Evolutionary conservation across 2,113 vertebrate species (phyloP).

Genomic region (Plecotus auritus): DNA sequence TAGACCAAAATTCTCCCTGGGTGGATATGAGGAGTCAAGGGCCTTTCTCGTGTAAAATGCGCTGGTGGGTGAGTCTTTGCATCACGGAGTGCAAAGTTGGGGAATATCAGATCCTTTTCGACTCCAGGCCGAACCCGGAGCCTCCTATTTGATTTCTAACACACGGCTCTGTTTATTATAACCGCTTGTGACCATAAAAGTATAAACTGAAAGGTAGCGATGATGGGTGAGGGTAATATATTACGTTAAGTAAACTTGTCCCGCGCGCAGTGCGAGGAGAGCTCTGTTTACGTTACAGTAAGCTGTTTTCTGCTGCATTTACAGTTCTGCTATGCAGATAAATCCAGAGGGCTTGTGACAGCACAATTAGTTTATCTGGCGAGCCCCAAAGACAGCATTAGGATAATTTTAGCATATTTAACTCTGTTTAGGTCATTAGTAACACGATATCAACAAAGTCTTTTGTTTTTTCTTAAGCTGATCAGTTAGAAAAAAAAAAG

Average conservation of each 20-base stretch:
- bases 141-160: conserved; percentile 75
- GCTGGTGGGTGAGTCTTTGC: background rate
- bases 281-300: conserved; percentile 80
- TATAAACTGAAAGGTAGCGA: conserved; percentile 83
- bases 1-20: background rate
- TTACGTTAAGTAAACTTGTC: conserved; percentile 83
- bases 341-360: conserved; percentile 71
- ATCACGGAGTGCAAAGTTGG: background rate
- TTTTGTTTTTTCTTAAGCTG: background rate
- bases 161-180: conserved; percentile 78
- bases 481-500: conserved; percentile 38
- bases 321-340: conserved; percentile 78
- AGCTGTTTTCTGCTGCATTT: conserved; percentile 81
- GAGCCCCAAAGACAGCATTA: conserved; percentile 49
- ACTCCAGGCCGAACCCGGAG: conserved; percentile 27
- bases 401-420: conserved; percentile 58
- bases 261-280: conserved; percentile 55
- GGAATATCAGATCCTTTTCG: conserved; percentile 13
- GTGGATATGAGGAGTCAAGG: background rate
- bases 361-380: conserved; percentile 55
- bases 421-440: conserved; percentile 39
- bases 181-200: conserved; percentile 82
- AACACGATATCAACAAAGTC: background rate
- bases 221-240: conserved; percentile 78
- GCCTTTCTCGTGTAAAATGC: background rate